phyloP scores from a whole-genome alignment of 1,140 invertebrate genomes.

The Pogonus chalceus region DNA sequence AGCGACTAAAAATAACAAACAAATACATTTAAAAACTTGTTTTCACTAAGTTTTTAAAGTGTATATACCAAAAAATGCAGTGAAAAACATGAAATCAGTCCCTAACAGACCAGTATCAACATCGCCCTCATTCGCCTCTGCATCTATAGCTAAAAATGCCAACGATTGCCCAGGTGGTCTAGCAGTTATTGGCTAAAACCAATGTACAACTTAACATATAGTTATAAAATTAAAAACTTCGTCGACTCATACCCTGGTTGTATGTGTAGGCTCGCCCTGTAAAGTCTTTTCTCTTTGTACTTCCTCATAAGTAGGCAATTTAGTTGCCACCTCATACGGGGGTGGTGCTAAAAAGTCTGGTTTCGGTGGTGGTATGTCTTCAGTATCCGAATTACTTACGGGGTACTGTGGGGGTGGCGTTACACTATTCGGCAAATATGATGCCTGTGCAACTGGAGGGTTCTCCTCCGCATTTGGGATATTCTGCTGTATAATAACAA shows the following conservation, averaged over 20 bases:
- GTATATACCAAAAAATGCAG: constrained; percentile 67
- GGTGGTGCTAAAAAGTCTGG: constrained; percentile 75
- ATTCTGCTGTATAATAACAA: constrained; percentile 1
- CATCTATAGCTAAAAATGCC: constrained; percentile 62
- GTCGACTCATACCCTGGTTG: constrained; percentile 31
- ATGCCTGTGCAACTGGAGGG: background rate
- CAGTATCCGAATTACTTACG: constrained; percentile 15
- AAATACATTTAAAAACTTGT: background rate
- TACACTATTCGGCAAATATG: background rate
- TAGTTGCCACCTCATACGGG: constrained; percentile 69
- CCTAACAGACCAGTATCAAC: constrained; percentile 66
- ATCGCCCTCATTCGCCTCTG: constrained; percentile 56
- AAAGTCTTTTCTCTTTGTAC: constrained; percentile 75
- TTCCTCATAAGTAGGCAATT: constrained; percentile 81
- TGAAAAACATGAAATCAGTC: constrained; percentile 81
- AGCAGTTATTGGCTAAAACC: constrained; percentile 37
- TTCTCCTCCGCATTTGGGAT: background rate
- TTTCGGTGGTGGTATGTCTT: constrained; percentile 65
- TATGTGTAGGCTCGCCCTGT: constrained; percentile 51
- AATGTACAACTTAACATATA: background rate
- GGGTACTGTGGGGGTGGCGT: background rate
- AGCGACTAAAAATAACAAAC: constrained; percentile 49
- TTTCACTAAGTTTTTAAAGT: background rate
- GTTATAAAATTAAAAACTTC: background rate
- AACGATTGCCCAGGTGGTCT: constrained; percentile 47